phyloP scores from a whole-genome alignment of 37 sponge, comb jelly and placozoan genomes.

The Crambe crambe region DNA sequence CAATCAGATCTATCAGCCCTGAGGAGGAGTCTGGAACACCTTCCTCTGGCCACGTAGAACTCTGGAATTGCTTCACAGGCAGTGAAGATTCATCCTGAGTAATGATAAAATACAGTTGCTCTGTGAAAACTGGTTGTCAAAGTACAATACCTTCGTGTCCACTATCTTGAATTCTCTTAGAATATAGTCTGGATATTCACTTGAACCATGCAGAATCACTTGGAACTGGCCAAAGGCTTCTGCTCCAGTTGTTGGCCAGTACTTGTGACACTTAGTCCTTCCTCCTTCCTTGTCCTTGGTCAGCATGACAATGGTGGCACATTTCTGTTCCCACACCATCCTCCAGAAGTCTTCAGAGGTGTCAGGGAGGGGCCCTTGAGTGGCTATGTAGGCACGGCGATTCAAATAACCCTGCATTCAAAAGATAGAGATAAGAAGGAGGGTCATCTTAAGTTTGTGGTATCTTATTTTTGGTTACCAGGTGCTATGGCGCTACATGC shows the following conservation, averaged over 20 bases:
- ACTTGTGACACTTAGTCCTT: constrained; percentile 75
- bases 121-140: not conserved
- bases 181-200: constrained; percentile 60
- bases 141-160: constrained; percentile 53
- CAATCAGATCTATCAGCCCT: constrained; percentile 84
- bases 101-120: too few species aligned
- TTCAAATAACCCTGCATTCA: constrained; percentile 72
- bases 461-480: not conserved
- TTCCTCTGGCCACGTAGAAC: constrained; percentile 83
- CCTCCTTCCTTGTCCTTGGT: constrained; percentile 74
- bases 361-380: constrained; percentile 92
- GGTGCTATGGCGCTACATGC: not conserved
- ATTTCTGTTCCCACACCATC: constrained; percentile 91
- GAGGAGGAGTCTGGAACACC: constrained; percentile 55
- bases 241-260: constrained; percentile 85
- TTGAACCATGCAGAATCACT: constrained; percentile 35
- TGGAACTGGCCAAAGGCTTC: constrained; percentile 45
- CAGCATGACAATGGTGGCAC: constrained; percentile 89
- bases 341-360: constrained; percentile 91
- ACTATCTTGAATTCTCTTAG: constrained; percentile 83
- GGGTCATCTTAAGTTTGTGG: too few species aligned
- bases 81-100: constrained; percentile 25
- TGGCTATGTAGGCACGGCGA: constrained; percentile 84
- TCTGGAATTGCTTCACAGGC: constrained; percentile 87
- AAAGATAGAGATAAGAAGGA: too few species aligned